Percentiles rank a stretch among this genome's conserved stretches.
Evolutionary conservation across 2,888 invertebrate species (phyloP).

Genomic region (Polymixis lichenea): DNA sequence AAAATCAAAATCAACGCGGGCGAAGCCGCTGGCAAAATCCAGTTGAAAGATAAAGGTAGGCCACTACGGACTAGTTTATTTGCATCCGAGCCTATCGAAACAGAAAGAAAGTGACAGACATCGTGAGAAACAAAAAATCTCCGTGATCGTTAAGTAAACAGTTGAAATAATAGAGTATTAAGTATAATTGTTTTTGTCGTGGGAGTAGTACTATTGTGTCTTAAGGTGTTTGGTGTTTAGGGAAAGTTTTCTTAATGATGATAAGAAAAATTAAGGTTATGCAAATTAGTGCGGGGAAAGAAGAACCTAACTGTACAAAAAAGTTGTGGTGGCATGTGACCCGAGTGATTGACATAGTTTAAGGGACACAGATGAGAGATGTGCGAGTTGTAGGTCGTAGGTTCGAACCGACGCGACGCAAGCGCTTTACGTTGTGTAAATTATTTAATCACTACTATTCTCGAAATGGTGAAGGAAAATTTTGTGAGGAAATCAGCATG

Average conservation of each 20-base stretch:
- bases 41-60: neutral
- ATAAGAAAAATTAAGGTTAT: neutral
- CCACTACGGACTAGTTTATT: conserved; percentile 6
- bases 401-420: too few species aligned
- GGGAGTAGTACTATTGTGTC: conserved; percentile 38
- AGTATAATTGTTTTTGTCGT: conserved; percentile 34
- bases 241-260: conserved; percentile 32
- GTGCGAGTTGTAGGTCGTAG: too few species aligned
- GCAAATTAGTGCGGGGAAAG: neutral
- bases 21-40: too few species aligned
- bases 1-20: too few species aligned
- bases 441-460: too few species aligned
- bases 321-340: neutral
- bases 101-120: conserved; percentile 28
- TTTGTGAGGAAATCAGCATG: neutral
- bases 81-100: conserved; percentile 15
- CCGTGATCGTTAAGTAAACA: conserved; percentile 45
- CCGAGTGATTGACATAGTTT: neutral
- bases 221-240: conserved; percentile 36
- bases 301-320: neutral
- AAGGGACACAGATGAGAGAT: too few species aligned
- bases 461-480: neutral
- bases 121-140: conserved; percentile 49
- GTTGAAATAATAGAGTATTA: conserved; percentile 42
- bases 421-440: too few species aligned